Conservation (phyloP, 2,113 vertebrate genomes). For the Ardeotis arabs region DNA sequence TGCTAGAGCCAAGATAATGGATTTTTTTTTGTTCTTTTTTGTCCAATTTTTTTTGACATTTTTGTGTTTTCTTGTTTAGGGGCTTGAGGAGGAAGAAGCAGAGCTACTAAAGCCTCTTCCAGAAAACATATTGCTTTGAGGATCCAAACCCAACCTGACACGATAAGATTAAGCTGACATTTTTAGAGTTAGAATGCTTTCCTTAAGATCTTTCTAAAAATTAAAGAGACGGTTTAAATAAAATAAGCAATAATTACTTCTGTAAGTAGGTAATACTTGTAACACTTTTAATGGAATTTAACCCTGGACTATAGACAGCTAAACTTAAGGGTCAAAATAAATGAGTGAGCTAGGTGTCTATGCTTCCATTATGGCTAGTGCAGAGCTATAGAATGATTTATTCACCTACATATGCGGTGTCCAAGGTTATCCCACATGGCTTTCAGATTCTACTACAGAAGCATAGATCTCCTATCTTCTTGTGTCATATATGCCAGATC, state of each 20-base stretch:
- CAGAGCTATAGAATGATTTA: neutral
- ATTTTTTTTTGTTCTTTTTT: neutral
- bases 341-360: neutral
- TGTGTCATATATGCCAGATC: neutral
- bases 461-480: neutral
- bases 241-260: neutral
- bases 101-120: neutral
- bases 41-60: neutral
- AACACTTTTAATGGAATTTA: neutral
- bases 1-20: neutral
- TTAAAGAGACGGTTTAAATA: neutral
- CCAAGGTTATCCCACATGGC: neutral
- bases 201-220: neutral
- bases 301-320: fast-evolving
- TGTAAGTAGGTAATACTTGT: neutral
- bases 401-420: neutral
- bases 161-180: neutral
- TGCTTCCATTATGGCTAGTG: neutral
- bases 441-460: neutral
- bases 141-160: neutral
- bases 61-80: neutral
- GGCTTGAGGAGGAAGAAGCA: neutral
- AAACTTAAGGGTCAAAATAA: neutral
- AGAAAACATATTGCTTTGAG: neutral
- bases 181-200: neutral